Conservation (phyloP, 1,140 invertebrate species). For the Leptopilina boulardi region DNA sequence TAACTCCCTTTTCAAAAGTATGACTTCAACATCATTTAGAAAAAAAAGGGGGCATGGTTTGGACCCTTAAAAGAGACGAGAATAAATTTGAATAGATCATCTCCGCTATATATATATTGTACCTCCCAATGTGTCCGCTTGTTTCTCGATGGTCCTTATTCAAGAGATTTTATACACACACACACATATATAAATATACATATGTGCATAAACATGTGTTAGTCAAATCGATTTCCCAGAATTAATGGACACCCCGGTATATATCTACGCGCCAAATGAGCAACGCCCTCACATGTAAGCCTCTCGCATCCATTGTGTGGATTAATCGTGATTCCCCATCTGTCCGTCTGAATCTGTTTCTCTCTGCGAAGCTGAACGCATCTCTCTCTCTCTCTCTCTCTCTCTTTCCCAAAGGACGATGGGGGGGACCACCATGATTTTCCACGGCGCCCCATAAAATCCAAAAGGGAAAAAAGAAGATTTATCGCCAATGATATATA, state of each 20-base stretch:
- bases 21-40: slow-evolving; percentile 2
- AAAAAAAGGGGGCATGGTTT: background rate
- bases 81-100: slow-evolving; percentile 34
- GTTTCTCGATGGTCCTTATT: slow-evolving; percentile 3
- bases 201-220: background rate
- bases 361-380: slow-evolving; percentile 45
- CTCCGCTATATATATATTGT: background rate
- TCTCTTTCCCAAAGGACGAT: slow-evolving; percentile 41
- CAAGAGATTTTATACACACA: no score
- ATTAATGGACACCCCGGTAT: slow-evolving; percentile 55
- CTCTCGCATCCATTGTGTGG: slow-evolving; percentile 54
- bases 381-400: slow-evolving; percentile 6
- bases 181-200: no score
- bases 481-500: slow-evolving; percentile 54
- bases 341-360: slow-evolving; percentile 54
- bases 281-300: slow-evolving; percentile 64
- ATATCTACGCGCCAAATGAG: slow-evolving; percentile 65
- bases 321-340: slow-evolving; percentile 67
- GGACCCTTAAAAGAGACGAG: slow-evolving; percentile 13
- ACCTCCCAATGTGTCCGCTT: slow-evolving; percentile 24
- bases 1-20: slow-evolving; percentile 23
- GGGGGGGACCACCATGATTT: slow-evolving; percentile 65
- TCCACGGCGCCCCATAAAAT: slow-evolving; percentile 60
- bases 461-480: slow-evolving; percentile 47
- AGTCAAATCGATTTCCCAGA: slow-evolving; percentile 30